phyloP scores from a whole-genome alignment of 2,797 vertebrate genomes.

The Meriones psammophilus region DNA sequence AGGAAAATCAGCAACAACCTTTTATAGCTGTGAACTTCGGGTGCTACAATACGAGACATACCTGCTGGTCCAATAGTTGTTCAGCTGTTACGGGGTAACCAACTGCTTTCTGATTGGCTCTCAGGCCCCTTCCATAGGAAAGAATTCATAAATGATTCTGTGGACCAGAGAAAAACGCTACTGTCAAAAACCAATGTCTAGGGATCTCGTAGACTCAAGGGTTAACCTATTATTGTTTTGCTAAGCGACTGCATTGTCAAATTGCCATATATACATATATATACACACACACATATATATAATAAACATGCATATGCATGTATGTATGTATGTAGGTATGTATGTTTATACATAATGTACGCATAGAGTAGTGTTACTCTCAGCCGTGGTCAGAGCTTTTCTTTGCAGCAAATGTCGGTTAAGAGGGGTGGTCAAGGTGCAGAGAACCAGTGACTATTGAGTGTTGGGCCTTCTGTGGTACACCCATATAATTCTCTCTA shows the following conservation, averaged over 20 bases:
- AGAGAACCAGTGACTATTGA: background rate
- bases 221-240: background rate
- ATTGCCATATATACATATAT: background rate
- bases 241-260: background rate
- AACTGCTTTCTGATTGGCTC: background rate
- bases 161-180: background rate
- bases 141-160: background rate
- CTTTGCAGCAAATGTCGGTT: background rate
- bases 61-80: background rate
- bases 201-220: background rate
- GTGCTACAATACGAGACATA: background rate
- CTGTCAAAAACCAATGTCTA: background rate
- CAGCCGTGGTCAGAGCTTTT: background rate
- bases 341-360: background rate
- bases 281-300: background rate
- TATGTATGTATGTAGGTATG: background rate
- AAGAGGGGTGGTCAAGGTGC: background rate
- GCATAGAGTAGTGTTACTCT: background rate
- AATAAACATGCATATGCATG: too few species aligned
- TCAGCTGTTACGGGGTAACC: background rate
- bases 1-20: background rate
- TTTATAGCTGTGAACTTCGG: background rate
- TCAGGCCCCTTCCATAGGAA: background rate
- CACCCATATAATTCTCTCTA: background rate
- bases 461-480: background rate